phyloP scores from a whole-genome alignment of 2,888 invertebrate species.

The Mayetiola destructor region DNA sequence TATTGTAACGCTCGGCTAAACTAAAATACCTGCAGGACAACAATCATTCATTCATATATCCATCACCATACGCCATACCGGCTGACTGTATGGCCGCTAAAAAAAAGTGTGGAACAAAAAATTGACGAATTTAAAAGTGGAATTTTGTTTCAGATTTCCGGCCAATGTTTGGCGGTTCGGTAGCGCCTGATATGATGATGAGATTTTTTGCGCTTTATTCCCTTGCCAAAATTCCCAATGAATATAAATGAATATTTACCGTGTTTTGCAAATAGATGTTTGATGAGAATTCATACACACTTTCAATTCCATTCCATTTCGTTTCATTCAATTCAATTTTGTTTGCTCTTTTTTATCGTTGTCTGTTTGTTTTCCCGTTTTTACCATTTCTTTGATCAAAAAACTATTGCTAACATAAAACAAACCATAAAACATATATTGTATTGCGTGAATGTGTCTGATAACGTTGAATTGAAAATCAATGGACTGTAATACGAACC shows the following conservation, averaged over 20 bases:
- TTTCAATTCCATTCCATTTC: background rate
- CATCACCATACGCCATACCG: background rate
- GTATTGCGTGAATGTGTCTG: background rate
- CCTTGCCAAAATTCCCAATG: background rate
- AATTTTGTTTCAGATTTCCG: background rate
- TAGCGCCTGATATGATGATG: too few species aligned
- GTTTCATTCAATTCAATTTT: background rate
- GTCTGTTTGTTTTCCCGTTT: background rate
- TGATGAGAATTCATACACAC: too few species aligned
- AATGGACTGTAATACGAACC: constrained; percentile 7
- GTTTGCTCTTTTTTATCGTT: background rate
- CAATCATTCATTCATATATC: background rate
- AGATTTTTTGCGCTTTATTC: too few species aligned
- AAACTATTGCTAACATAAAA: background rate
- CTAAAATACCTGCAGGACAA: constrained; percentile 15
- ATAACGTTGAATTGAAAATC: constrained; percentile 4
- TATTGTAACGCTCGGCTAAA: constrained; percentile 15
- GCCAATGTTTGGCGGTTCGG: too few species aligned
- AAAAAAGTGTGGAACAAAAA: background rate
- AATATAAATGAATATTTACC: constrained; percentile 6
- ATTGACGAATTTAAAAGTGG: constrained; percentile 5
- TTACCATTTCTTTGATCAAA: background rate
- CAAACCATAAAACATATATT: background rate
- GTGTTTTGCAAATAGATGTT: background rate
- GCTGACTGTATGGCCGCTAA: too few species aligned